Conservation (phyloP, 2,888 invertebrate genomes). For the Automeris io region DNA sequence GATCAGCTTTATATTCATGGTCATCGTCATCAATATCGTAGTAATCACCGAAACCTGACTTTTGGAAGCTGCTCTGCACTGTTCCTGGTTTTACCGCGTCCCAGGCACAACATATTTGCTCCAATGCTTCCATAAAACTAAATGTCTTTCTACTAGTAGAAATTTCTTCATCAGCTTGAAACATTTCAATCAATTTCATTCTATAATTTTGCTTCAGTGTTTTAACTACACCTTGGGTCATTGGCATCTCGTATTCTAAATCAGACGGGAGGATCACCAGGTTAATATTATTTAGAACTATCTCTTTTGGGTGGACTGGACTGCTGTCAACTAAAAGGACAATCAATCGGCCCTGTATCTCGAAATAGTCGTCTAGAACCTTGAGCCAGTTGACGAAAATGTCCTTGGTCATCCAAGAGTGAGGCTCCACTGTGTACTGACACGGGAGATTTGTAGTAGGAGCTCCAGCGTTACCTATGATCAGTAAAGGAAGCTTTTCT, state of each 20-base stretch:
- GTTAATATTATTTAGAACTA: conserved; percentile 16
- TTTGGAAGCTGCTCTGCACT: conserved; percentile 8
- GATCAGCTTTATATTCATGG: conserved; percentile 8
- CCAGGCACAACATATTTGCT: not conserved
- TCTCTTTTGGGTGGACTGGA: conserved; percentile 20
- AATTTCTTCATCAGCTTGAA: conserved; percentile 1
- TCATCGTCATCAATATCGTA: conserved; percentile 8
- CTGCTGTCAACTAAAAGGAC: conserved; percentile 26
- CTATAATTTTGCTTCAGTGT: conserved; percentile 9
- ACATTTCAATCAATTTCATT: conserved; percentile 7
- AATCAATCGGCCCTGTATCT: conserved; percentile 19
- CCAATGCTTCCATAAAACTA: not conserved
- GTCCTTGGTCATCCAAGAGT: conserved; percentile 19
- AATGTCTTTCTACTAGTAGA: conserved; percentile 1
- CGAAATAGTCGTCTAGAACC: conserved; percentile 16
- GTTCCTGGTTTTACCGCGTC: conserved; percentile 6
- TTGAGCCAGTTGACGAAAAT: conserved; percentile 13
- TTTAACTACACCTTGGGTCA: conserved; percentile 10
- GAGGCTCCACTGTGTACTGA: conserved; percentile 15
- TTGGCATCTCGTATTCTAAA: conserved; percentile 8
- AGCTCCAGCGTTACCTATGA: conserved; percentile 21
- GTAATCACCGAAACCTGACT: conserved; percentile 9
- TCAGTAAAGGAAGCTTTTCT: conserved; percentile 17
- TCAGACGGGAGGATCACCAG: conserved; percentile 9
- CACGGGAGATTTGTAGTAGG: conserved; percentile 17